Evolutionary conservation across 1,140 invertebrate genomes (phyloP), one percentile per base, ranked within the genome.

Genomic region (Arion vulgaris): DNA sequence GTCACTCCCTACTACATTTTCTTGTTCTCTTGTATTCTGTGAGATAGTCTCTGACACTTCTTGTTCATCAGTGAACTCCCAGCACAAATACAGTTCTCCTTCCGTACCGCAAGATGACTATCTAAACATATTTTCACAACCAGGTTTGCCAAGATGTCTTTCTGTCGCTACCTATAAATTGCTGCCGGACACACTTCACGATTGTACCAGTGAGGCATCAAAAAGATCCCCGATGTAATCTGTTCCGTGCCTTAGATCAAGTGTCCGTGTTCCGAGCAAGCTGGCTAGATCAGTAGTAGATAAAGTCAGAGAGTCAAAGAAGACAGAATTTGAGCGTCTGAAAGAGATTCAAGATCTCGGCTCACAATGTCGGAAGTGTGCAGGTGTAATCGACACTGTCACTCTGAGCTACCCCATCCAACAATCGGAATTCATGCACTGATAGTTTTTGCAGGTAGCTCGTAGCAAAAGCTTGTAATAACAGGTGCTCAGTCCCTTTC

Each of bases 221-320:
- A 66, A 66, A 9, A 66, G 62, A 28, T 66, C 62, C 62, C 5
- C 28, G 62, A 66, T 66, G 62, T 66, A 66, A 66, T 66, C 62
- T 66, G 62, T 66, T 66, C 62, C 62, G 62, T 0, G 62, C 5
- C 62, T 66, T 66, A 66, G 62, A 66, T 66, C 62, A 7, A 28
- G 11, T 66, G 62, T 66, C 62, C n/a, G n/a, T 28, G 28, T 28
- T 32, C 5, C 13, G 26, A 62, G 57, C 26, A 5, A 23, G 26
- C 11, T 34, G n/a, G 62, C 2, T 66, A 66, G 62, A 66, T 66
- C 28, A 7, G 62, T 66, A 7, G n/a, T 28, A 32, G 62, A 66
- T 66, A 66, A 66, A 66, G 28, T 66, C n/a, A 66, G 28, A 66
- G 62, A 66, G 7, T 34, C n/a, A 28, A 66, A 28, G 62, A 1